A percentile compares a stretch with the other conserved stretches of the same genome.
Conservation (phyloP, 2,888 invertebrate genomes). For the Bruchidius siliquastri region DNA sequence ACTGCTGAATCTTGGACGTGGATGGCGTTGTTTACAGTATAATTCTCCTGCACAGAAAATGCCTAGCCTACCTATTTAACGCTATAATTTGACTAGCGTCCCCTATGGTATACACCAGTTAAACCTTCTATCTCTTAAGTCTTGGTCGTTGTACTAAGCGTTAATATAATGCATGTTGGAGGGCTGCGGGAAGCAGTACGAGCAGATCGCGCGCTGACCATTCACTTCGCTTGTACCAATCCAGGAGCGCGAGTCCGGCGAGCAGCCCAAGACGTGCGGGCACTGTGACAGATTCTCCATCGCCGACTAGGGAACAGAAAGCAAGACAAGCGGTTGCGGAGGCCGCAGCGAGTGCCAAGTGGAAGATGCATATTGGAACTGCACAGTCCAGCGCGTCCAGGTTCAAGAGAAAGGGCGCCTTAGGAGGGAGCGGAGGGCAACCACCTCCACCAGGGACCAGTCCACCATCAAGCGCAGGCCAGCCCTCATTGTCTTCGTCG, state of each 20-base stretch:
- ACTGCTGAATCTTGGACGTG: too few relatives aligned
- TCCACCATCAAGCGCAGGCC: conserved; percentile 19
- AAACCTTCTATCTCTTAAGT: background rate
- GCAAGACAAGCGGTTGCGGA: conserved; percentile 50
- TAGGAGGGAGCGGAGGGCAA: background rate
- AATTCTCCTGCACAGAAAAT: too few relatives aligned
- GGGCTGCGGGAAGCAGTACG: background rate
- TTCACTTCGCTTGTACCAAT: background rate
- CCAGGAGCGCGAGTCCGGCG: background rate
- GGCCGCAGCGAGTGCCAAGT: conserved; percentile 54
- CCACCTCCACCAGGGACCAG: background rate
- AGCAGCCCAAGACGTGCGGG: background rate
- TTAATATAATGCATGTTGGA: background rate
- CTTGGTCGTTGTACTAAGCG: background rate
- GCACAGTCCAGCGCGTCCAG: conserved; percentile 48
- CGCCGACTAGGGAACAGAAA: conserved; percentile 47
- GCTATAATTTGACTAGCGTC: too few relatives aligned
- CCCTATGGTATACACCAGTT: background rate
- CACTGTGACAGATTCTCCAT: conserved; percentile 42
- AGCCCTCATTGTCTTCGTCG: conserved; percentile 40
- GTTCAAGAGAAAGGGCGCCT: conserved; percentile 59
- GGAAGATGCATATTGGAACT: conserved; percentile 67
- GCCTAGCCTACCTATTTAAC: too few relatives aligned
- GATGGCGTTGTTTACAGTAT: too few relatives aligned
- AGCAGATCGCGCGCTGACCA: background rate